Conservation (phyloP, 1,140 invertebrate genomes). For the Hycleus cichorii region DNA sequence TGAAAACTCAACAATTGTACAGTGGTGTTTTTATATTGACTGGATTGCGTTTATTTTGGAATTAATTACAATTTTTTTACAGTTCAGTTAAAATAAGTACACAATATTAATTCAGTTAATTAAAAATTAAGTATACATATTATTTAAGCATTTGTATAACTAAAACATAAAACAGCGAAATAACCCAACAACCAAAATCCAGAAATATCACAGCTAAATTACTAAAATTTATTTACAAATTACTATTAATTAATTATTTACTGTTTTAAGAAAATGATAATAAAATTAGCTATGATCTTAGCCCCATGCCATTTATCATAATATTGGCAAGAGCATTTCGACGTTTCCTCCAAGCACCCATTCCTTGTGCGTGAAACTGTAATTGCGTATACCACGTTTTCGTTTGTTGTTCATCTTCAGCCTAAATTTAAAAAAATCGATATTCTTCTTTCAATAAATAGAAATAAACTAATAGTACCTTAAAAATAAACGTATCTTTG, state of each 20-base stretch:
- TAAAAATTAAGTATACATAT: no score
- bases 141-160: no score
- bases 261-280: background rate
- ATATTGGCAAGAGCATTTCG: conserved; percentile 90
- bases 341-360: conserved; percentile 84
- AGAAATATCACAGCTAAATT: conserved; percentile 43
- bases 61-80: no score
- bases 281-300: conserved; percentile 35
- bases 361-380: conserved; percentile 81
- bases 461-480: conserved; percentile 52
- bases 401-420: conserved; percentile 76
- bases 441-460: background rate
- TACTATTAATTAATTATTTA: conserved; percentile 8
- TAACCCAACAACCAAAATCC: no score
- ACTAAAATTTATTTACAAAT: conserved; percentile 33
- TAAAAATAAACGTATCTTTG: conserved; percentile 90
- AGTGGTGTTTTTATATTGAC: no score
- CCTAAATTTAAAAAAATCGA: conserved; percentile 49
- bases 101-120: no score
- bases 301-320: conserved; percentile 82
- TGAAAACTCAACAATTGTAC: no score
- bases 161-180: no score
- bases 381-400: conserved; percentile 83
- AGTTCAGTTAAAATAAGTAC: no score
- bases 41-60: no score